These are phyloP conservation scores for Trematomus bernacchii DNA, from an alignment of 2,797 vertebrate genomes.

Conservation along the genomic window DNA sequence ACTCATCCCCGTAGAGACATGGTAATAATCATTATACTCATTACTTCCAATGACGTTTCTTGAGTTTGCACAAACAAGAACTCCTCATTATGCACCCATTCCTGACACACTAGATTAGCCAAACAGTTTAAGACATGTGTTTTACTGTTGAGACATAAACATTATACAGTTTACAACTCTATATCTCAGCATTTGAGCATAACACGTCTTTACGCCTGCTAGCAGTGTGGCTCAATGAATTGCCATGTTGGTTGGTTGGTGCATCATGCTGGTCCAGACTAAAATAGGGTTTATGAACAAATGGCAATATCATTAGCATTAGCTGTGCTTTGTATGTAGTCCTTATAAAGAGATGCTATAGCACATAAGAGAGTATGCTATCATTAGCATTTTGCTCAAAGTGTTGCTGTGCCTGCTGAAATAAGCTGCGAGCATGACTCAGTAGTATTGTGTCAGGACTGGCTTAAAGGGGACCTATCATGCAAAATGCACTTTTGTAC, in stretches of 20 bases:
- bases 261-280: not conserved
- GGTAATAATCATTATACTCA: not conserved
- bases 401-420: not conserved
- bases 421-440: not conserved
- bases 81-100: not conserved
- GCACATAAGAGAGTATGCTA: not conserved
- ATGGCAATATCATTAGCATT: not conserved
- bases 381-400: not conserved
- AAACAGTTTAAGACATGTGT: not conserved
- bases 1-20: conserved; percentile 27
- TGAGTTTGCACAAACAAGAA: not conserved
- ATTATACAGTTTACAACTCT: no score
- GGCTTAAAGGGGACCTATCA: no score
- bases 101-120: not conserved
- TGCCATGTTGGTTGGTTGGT: not conserved
- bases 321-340: not conserved
- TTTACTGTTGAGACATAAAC: not conserved
- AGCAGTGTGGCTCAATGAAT: not conserved
- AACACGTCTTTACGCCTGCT: not conserved
- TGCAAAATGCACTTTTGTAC: no score
- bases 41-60: not conserved
- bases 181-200: not conserved
- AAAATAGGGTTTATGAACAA: not conserved
- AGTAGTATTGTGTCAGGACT: not conserved
- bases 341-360: not conserved